Evolutionary conservation across 2,797 vertebrate genomes (phyloP).

Genomic region (Erethizon dorsatum): DNA sequence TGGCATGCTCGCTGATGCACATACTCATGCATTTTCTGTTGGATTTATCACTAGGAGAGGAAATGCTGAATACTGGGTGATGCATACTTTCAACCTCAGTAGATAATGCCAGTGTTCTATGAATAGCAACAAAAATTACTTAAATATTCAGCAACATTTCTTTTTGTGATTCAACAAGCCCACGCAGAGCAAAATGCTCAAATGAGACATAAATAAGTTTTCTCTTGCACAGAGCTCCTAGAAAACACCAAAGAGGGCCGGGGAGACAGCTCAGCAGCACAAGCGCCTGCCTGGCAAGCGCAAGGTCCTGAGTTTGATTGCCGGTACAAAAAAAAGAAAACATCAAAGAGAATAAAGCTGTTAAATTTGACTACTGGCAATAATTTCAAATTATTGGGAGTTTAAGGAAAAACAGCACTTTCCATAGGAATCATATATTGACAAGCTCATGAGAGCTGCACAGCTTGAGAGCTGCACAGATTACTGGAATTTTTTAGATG

Average conservation of each 20-base stretch:
- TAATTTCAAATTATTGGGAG: slow-evolving; percentile 37
- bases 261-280: too few relatives aligned
- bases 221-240: slow-evolving; percentile 25
- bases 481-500: slow-evolving; percentile 3
- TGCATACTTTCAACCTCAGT: not conserved
- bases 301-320: too few relatives aligned
- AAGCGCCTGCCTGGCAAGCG: too few relatives aligned
- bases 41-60: not conserved
- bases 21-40: not conserved
- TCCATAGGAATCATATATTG: not conserved
- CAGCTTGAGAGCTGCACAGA: slow-evolving; percentile 2
- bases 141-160: slow-evolving; percentile 19
- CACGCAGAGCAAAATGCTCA: not conserved
- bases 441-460: not conserved
- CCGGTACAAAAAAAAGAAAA: not conserved
- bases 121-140: not conserved
- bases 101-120: not conserved
- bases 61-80: not conserved
- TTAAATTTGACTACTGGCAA: slow-evolving; percentile 58
- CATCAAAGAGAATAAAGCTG: slow-evolving; percentile 22
- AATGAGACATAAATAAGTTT: slow-evolving; percentile 45
- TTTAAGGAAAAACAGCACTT: slow-evolving; percentile 58
- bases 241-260: slow-evolving; percentile 20
- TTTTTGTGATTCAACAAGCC: slow-evolving; percentile 41
- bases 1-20: not conserved